Conservation (phyloP, 2,113 vertebrate genomes). For the Oceanodroma tethys region DNA sequence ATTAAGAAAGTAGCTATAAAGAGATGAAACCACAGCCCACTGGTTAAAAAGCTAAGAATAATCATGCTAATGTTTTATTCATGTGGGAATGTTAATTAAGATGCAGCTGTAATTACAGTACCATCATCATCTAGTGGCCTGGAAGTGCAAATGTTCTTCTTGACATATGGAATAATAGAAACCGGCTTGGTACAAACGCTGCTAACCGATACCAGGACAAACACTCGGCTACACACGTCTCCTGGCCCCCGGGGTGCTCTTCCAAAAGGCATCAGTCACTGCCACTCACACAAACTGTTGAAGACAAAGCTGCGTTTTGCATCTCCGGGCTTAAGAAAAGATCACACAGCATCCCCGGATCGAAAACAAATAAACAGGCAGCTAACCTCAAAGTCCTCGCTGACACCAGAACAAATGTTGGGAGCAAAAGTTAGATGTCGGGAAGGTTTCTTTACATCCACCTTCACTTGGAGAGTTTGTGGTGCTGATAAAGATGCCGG, state of each 20-base stretch:
- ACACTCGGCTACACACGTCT: neutral
- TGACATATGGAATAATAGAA: constrained; percentile 54
- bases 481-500: neutral
- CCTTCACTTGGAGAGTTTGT: neutral
- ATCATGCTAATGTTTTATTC: constrained; percentile 45
- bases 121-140: constrained; percentile 56
- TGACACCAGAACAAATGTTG: constrained; percentile 17
- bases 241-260: neutral
- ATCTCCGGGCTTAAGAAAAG: constrained; percentile 4
- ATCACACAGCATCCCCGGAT: neutral
- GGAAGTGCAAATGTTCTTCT: constrained; percentile 40
- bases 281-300: neutral
- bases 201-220: neutral
- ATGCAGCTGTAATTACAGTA: constrained; percentile 53
- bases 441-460: neutral
- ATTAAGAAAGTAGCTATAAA: constrained; percentile 11
- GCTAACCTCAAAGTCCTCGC: constrained; percentile 13
- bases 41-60: constrained; percentile 40
- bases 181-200: neutral
- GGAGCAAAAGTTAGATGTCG: neutral
- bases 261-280: constrained; percentile 56
- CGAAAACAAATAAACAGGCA: constrained; percentile 43
- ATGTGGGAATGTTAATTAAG: constrained; percentile 54
- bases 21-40: constrained; percentile 20
- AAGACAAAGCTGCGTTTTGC: constrained; percentile 15